These are phyloP conservation scores for Watsonalla binaria DNA, from an alignment of 2,888 invertebrate genomes.

Conservation along the genomic window DNA sequence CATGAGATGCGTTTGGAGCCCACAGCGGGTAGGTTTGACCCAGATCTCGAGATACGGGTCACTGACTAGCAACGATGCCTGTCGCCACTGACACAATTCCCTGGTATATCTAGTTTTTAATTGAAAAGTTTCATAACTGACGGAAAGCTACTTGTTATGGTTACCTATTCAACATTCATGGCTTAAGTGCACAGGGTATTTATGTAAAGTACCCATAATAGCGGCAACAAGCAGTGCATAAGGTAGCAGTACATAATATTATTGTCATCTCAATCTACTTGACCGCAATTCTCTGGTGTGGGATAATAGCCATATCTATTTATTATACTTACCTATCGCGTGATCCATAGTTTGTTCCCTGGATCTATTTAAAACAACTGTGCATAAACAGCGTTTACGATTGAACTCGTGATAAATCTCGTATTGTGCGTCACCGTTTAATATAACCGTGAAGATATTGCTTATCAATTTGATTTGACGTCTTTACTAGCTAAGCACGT, in stretches of 20 bases:
- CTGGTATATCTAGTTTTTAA: constrained; percentile 43
- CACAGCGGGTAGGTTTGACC: constrained; percentile 61
- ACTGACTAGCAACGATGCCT: constrained; percentile 34
- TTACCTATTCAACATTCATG: constrained; percentile 1
- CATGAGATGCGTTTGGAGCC: constrained; percentile 7
- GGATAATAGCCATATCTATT: too few relatives aligned
- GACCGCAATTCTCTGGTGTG: too few relatives aligned
- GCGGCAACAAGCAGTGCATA: too few relatives aligned
- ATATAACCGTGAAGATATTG: constrained; percentile 26
- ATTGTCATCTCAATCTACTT: too few relatives aligned
- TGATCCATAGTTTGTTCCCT: neutral
- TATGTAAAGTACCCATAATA: too few relatives aligned
- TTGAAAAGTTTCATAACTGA: constrained; percentile 41
- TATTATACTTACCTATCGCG: neutral
- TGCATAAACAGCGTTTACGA: neutral
- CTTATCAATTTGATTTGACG: constrained; percentile 23
- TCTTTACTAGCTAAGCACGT: constrained; percentile 4
- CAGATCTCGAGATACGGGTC: constrained; percentile 63
- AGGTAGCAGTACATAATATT: too few relatives aligned
- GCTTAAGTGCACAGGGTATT: too few relatives aligned
- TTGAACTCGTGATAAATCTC: constrained; percentile 11
- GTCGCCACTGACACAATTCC: constrained; percentile 37
- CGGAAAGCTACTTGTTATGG: constrained; percentile 1
- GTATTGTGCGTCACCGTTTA: constrained; percentile 12
- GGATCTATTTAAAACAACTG: neutral